Base-by-base conservation (phyloP, 35 echinoderm and acorn worm genomes). In the Heliocidaris erythrogramma region DNA sequence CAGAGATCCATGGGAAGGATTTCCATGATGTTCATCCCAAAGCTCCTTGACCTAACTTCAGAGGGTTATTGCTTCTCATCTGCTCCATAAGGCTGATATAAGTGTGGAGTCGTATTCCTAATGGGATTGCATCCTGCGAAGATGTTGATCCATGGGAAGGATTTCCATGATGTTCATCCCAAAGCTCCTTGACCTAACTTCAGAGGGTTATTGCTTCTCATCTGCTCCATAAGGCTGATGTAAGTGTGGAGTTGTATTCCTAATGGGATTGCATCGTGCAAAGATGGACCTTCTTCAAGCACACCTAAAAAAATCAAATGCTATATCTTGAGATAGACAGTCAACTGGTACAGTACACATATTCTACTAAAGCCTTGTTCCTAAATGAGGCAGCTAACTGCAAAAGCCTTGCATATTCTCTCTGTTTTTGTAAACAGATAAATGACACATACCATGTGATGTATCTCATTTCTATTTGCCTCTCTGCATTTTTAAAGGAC, bases 1-100 rank as follows among this genome's bases (percentile, higher is more conserved):
- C 98, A 93, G 98, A 99, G 95, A 97, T 99, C 27, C 98, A 99
- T 53, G 96, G 95, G 49, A 94, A 95, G 53, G 96, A 97, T 52
- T 99, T 94, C 71, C 95, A 99, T 96, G 91, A 92, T 92, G 48
- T 92, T 30, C 91, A 92, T 48, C 91, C 91, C 14, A 49, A 92
- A 48, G 91, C 91, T 52, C 91, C 91, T n/a, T 78, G 65, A 78
- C 65, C 65, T n/a, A n/a, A 24, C 65, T 78, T 7, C 0, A n/a
- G n/a, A n/a, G 16, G 17, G 2, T 69, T 2, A 69, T 21, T 24
- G 27, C 61, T 69, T 24, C 61, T 69, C 61, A 69, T 69, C 61
- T 69, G 24, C 61, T 69, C 61, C 7, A 5, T 27, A 16, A 69
- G 60, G 60, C 21, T 65, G 60, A 65, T 6, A 13, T 65, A 2